Evolutionary conservation across 2,888 invertebrate species (phyloP).

Genomic region (Pheosia gnoma): DNA sequence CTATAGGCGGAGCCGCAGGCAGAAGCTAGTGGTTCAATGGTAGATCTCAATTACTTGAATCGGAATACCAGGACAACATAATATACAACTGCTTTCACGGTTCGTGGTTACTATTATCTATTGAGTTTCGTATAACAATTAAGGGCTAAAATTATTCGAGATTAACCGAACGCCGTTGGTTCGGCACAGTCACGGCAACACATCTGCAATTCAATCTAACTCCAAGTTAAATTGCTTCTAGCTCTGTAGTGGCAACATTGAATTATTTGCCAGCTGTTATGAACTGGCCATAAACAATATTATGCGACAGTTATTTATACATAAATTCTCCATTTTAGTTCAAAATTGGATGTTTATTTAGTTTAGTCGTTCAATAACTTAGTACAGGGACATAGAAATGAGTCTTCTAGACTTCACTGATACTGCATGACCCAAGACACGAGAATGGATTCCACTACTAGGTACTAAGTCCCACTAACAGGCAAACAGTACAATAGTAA

Average conservation of each 20-base stretch:
- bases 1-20: no score
- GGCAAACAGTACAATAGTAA: no score
- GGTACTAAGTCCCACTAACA: no score
- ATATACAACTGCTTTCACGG: not conserved
- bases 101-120: not conserved
- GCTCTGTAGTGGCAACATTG: conserved; percentile 58
- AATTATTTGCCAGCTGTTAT: conserved; percentile 67
- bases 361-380: conserved; percentile 12
- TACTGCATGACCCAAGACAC: no score
- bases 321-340: conserved; percentile 44
- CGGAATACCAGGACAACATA: not conserved
- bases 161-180: conserved; percentile 31
- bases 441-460: no score
- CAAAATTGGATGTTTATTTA: conserved; percentile 34
- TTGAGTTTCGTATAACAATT: conserved; percentile 3
- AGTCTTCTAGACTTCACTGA: no score
- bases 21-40: no score
- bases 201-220: conserved; percentile 70
- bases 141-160: conserved; percentile 35
- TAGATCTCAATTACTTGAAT: no score
- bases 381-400: no score
- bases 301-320: conserved; percentile 59
- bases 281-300: conserved; percentile 67
- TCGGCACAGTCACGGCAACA: conserved; percentile 42
- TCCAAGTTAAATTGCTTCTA: conserved; percentile 61